A percentile compares a stretch with the other conserved stretches of the same genome.
Evolutionary conservation across 2,888 invertebrate species (phyloP).

Genomic region (Coelinius sp.): DNA sequence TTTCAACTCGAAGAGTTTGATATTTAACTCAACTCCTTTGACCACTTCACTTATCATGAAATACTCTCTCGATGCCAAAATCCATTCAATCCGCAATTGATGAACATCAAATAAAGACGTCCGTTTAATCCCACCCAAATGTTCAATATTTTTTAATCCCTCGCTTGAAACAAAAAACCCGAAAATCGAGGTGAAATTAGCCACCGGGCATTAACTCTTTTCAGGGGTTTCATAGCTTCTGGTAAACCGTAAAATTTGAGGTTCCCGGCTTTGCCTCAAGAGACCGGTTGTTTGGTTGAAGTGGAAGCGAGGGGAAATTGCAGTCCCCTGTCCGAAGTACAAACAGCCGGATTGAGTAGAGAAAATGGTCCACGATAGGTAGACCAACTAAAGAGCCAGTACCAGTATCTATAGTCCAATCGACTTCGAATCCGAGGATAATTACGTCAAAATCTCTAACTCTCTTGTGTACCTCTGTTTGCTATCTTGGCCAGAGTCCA

Average conservation of each 20-base stretch:
- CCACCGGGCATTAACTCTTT: neutral
- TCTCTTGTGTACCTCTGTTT: neutral
- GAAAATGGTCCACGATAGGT: neutral
- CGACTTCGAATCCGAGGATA: constrained; percentile 26
- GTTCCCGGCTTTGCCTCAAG: constrained; percentile 17
- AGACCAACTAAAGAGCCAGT: constrained; percentile 9
- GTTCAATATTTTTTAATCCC: too few species aligned
- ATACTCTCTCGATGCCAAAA: too few species aligned
- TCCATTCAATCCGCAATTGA: too few species aligned
- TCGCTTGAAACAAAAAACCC: neutral
- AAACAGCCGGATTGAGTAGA: neutral
- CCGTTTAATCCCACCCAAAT: neutral
- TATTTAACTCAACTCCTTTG: too few species aligned
- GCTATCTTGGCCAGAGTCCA: neutral
- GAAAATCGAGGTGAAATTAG: neutral
- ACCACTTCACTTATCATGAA: too few species aligned
- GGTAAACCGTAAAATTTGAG: neutral
- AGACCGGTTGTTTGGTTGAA: constrained; percentile 5
- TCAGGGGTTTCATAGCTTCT: neutral
- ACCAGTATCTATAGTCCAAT: constrained; percentile 19
- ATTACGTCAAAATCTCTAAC: constrained; percentile 23
- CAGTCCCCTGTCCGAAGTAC: neutral
- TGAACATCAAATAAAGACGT: too few species aligned
- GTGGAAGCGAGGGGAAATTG: constrained; percentile 9
- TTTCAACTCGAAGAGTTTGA: too few species aligned